Conservation (phyloP, 92 coral and sea anemone species). For the Phenganax stokvisi region DNA sequence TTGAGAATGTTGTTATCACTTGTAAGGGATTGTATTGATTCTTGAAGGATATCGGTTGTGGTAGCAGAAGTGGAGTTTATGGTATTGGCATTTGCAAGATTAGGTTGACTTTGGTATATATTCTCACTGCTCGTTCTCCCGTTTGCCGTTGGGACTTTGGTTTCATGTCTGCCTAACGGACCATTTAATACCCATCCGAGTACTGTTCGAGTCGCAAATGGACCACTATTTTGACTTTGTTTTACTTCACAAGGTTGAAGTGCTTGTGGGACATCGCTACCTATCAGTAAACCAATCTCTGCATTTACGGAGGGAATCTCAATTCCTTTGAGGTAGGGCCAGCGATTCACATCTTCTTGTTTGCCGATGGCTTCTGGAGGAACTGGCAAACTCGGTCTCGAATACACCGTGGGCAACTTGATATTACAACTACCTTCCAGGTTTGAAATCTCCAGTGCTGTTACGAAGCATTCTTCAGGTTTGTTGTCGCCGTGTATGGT, state of each 20-base stretch:
- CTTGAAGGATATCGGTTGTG: no score
- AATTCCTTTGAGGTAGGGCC: constrained; percentile 49
- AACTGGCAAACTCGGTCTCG: constrained; percentile 28
- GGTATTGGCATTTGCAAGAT: no score
- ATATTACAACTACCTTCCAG: constrained; percentile 16
- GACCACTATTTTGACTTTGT: constrained; percentile 30
- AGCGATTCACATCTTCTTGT: constrained; percentile 38
- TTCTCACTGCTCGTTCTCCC: background rate
- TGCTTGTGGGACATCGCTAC: constrained; percentile 35
- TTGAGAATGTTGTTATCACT: no score
- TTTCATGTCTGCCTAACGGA: constrained; percentile 47
- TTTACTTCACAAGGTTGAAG: constrained; percentile 40
- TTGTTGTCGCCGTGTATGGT: constrained; percentile 36
- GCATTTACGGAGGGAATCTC: constrained; percentile 13
- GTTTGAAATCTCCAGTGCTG: constrained; percentile 24
- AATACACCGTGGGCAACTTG: constrained; percentile 18
- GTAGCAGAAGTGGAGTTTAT: no score
- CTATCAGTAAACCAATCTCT: constrained; percentile 43
- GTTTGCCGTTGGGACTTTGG: constrained; percentile 3
- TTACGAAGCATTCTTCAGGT: constrained; percentile 10
- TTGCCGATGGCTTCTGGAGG: background rate
- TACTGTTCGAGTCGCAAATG: constrained; percentile 47
- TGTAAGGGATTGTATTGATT: no score
- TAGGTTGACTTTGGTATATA: no score
- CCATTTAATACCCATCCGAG: constrained; percentile 60